Evolutionary conservation across 2,797 vertebrate genomes (phyloP), one percentile per base, ranked within the genome.

Genomic region (Hippocampus kuda): DNA sequence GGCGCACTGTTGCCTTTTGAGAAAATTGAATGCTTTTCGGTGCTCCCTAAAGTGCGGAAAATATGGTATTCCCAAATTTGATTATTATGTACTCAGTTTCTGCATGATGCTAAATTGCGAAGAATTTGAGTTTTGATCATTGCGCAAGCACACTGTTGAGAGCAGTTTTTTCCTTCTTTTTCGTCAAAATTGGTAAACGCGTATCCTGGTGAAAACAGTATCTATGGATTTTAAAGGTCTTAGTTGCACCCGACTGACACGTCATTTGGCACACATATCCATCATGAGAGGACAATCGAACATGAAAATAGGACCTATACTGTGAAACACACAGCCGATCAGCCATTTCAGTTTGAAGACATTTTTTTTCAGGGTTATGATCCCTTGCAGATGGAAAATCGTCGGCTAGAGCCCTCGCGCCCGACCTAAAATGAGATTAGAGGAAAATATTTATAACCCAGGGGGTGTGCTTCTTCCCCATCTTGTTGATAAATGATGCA

Each of bases 401-500:
- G 6, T 16, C 56, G 3, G 26, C 1, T 10, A 24, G 53, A 56
- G 53, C 53, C n/a, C 24, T 56, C 53, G 7, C 13, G 53, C 22
- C 60, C 34, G 26, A 38, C 5, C 51, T 69, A 70, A 75, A 2
- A 75, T 73, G 49, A 77, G 81, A 84, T 79, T 84, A 82, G 76
- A 79, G 15, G 48, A 62, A 70, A 75, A 80, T 79, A 83, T 83
- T 84, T 83, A 82, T 78, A 83, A 79, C 75, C 76, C 73, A 78
- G 78, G 77, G 77, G 79, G 77, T 63, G 59, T 27, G 26, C 30
- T 20, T 34, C 67, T 65, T 68, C 16, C 30, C 63, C 67, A 42
- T 20, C 16, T 26, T 53, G 59, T 74, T 67, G 44, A 22, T 65
- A 27, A 65, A 65, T 48, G 48, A 65, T 30, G 44, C 63, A 65